A percentile compares a stretch with the other conserved stretches of the same genome.
These are phyloP conservation scores for Eumerus sabulonum DNA, from an alignment of 2,888 invertebrate species.

Conservation along the genomic window DNA sequence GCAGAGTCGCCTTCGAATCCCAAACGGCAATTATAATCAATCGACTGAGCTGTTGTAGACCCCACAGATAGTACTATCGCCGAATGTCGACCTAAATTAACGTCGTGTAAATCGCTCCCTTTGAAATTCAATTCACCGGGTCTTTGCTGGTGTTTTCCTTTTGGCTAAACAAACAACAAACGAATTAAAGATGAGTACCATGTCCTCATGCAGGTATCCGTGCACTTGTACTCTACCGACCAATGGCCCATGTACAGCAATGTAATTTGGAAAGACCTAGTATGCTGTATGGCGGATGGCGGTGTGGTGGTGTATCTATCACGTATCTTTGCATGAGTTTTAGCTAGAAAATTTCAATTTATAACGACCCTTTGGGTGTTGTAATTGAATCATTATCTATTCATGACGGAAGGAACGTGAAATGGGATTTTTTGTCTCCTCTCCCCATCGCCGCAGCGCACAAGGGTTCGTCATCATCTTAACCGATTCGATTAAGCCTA, in stretches of 20 bases:
- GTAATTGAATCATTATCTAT: slow-evolving; percentile 69
- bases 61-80: neutral
- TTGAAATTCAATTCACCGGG: slow-evolving; percentile 37
- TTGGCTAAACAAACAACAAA: slow-evolving; percentile 64
- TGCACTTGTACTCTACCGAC: neutral
- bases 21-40: slow-evolving; percentile 58
- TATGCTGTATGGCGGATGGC: no score
- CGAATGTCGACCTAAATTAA: slow-evolving; percentile 62
- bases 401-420: slow-evolving; percentile 60
- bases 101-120: slow-evolving; percentile 18
- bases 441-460: slow-evolving; percentile 7
- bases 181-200: slow-evolving; percentile 44
- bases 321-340: slow-evolving; percentile 56
- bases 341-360: slow-evolving; percentile 66
- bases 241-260: slow-evolving; percentile 4
- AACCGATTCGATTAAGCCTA: slow-evolving; percentile 69
- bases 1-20: slow-evolving; percentile 22
- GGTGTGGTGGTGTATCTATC: slow-evolving; percentile 52
- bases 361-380: slow-evolving; percentile 69
- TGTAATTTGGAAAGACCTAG: slow-evolving; percentile 17
- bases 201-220: slow-evolving; percentile 37
- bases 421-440: slow-evolving; percentile 49
- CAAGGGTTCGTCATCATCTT: slow-evolving; percentile 38
- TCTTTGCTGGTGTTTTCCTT: slow-evolving; percentile 57
- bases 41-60: slow-evolving; percentile 5